A percentile compares a stretch with the other conserved stretches of the same genome.
Conservation (phyloP, 2,113 vertebrate genomes). For the Accipiter virgatus region DNA sequence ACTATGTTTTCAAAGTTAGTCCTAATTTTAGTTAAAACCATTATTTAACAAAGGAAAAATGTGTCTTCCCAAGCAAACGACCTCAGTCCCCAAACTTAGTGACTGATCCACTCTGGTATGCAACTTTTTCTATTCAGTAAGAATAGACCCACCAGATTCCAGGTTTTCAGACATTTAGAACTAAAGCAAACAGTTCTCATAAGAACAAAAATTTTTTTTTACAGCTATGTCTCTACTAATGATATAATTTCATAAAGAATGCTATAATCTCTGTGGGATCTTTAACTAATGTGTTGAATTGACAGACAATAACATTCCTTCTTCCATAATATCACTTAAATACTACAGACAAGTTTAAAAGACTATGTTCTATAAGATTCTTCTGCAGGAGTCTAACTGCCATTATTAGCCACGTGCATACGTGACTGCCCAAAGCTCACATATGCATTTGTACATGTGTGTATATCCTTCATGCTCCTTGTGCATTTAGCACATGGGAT, state of each 20-base stretch:
- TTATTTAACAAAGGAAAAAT: neutral
- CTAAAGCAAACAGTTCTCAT: neutral
- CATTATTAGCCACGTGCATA: fast-evolving
- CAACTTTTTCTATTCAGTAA: neutral
- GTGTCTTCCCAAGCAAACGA: neutral
- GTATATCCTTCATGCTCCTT: fast-evolving
- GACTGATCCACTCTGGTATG: neutral
- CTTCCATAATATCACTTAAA: neutral
- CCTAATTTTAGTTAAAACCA: neutral
- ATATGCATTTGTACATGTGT: fast-evolving
- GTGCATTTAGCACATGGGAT: fast-evolving
- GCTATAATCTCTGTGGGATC: neutral
- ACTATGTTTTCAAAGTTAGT: neutral
- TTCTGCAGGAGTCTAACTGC: neutral
- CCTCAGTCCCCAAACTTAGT: neutral
- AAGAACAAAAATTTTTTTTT: neutral
- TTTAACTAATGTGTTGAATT: neutral
- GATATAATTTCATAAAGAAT: neutral
- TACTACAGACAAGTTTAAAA: neutral
- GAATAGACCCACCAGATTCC: neutral
- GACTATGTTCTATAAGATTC: neutral
- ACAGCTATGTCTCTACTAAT: neutral
- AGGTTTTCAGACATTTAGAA: neutral
- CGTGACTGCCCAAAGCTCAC: neutral
- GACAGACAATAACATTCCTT: neutral